Conservation (phyloP, 2,797 vertebrate species). For the Periparus ater region DNA sequence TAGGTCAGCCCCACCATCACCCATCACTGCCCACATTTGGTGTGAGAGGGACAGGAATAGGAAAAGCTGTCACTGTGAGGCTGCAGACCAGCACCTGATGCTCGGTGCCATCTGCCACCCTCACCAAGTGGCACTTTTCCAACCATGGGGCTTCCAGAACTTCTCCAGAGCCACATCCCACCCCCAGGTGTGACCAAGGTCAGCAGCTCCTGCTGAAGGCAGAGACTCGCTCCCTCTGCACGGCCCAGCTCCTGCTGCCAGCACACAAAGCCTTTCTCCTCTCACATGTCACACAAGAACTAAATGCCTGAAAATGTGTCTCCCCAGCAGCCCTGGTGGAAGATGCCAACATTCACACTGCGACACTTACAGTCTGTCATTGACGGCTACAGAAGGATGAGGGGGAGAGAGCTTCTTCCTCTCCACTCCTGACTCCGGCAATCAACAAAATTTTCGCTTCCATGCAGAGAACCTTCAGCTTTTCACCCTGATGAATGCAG, state of each 20-base stretch:
- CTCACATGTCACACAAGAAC: not conserved
- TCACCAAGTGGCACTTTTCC: not conserved
- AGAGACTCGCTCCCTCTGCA: accelerated
- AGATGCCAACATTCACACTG: not conserved
- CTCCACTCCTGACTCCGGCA: not conserved
- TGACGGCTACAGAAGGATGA: not conserved
- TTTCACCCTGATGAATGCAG: not conserved
- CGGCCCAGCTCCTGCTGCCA: not conserved
- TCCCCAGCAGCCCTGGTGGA: not conserved
- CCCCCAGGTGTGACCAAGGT: accelerated
- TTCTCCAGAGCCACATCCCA: not conserved
- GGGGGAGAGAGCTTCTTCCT: not conserved
- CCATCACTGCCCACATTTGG: not conserved
- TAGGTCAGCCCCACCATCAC: not conserved
- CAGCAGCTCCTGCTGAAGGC: not conserved
- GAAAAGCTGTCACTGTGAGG: not conserved
- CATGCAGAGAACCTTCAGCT: not conserved
- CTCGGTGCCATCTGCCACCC: not conserved
- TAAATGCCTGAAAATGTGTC: not conserved
- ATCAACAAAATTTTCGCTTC: not conserved
- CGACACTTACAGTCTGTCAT: not conserved
- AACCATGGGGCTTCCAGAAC: not conserved
- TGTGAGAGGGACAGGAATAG: not conserved
- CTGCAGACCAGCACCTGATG: not conserved
- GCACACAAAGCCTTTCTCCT: not conserved